Evolutionary conservation across 2,113 vertebrate genomes (phyloP).

Genomic region (Bos indicus): DNA sequence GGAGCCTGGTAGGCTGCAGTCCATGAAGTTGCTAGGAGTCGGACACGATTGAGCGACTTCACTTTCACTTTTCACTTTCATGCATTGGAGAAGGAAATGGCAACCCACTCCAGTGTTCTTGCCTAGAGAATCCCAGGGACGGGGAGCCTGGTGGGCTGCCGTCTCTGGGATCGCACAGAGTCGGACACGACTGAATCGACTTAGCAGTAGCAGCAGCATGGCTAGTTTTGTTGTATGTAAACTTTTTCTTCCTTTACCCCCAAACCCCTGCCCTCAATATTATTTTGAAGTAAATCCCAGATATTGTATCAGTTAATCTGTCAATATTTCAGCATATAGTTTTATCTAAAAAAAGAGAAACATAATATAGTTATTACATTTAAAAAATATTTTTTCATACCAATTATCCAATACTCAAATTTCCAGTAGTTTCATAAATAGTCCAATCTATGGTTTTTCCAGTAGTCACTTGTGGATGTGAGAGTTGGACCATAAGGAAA

Average conservation of each 20-base stretch:
- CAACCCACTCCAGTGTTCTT: no score
- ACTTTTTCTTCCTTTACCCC: neutral
- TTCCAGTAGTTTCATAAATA: neutral
- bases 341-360: neutral
- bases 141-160: no score
- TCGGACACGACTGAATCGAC: no score
- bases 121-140: no score
- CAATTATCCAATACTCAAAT: neutral
- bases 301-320: neutral
- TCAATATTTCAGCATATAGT: neutral
- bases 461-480: neutral
- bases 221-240: neutral
- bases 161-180: no score
- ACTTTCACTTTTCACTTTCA: no score
- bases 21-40: no score
- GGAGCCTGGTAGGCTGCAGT: no score
- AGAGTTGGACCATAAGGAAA: neutral
- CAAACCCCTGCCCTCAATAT: accelerated
- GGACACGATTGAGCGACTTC: no score
- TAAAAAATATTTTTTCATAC: neutral
- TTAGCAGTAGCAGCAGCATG: neutral
- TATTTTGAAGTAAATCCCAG: neutral
- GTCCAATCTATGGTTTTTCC: neutral
- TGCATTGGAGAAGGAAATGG: no score
- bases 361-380: neutral